Evolutionary conservation across 2,797 vertebrate species (phyloP), one percentile per base, ranked within the genome.

Genomic region (Xiphorhynchus erythropygius): DNA sequence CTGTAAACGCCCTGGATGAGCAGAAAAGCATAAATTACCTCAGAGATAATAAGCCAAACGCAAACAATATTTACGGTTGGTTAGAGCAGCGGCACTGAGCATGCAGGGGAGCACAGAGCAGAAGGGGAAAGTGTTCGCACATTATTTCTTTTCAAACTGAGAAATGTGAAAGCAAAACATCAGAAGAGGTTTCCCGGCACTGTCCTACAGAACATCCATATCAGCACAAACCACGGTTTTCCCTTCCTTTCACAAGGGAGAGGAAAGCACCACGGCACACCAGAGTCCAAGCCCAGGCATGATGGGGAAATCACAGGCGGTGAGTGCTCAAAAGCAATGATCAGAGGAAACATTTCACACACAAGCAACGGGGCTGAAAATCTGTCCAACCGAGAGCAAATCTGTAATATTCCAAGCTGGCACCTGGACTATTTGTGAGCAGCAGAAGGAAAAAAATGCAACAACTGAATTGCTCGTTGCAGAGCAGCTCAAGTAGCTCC

Each of bases 321-420:
- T 2, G 1, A 63, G 50, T 7, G 6, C 87, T 95, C 87, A 32
- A 46, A 83, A 65, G 87, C 82, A 24, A 10, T 5, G 27, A 90
- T 91, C 92, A 82, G 84, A 91, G 88, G 88, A 91, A 89, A 87
- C 60, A 80, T 87, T 96, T 92, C 92, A 87, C 88, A 80, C 68
- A 9, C 86, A 24, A 42, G 86, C 78, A n/a, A 70, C 11, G 0
- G 89, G 68, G 75, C 87, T 90, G 92, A 96, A 94, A 94, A 89
- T 63, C 89, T 37, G 14, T 80, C 95, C 93, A 92, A 11, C 81
- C 12, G 86, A 82, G 95, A 85, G 32, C 75, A 74, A 85, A 95
- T 92, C 25, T 77, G 78, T 80, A 67, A 85, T 81, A 64, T 93
- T 87, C 92, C 75, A 70, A 82, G 81, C 75, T 73, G 90, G 78